These are phyloP conservation scores for Chionoecetes opilio DNA, from an alignment of 1,140 invertebrate species.

Conservation along the genomic window DNA sequence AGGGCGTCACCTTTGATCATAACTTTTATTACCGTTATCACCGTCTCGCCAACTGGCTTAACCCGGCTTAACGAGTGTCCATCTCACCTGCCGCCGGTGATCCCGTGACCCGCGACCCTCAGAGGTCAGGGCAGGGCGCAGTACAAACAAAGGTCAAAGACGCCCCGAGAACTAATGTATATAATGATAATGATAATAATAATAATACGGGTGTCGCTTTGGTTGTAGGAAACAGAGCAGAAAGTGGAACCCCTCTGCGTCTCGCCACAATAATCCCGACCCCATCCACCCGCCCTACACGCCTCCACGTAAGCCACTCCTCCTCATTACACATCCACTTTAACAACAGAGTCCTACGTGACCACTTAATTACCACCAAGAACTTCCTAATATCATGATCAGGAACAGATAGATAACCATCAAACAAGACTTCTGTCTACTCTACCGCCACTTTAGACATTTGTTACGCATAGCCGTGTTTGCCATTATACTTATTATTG, in stretches of 20 bases:
- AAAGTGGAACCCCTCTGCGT: neutral
- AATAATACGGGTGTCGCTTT: neutral
- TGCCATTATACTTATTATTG: neutral
- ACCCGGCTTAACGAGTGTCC: slow-evolving; percentile 40
- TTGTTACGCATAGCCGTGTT: no score
- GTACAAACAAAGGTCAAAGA: slow-evolving; percentile 75
- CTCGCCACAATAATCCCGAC: neutral
- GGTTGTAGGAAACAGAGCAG: neutral
- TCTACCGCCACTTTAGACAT: no score
- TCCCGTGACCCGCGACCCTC: slow-evolving; percentile 38
- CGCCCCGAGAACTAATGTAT: slow-evolving; percentile 67
- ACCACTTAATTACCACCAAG: no score
- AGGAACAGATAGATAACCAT: no score
- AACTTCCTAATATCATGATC: no score
- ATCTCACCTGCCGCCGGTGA: slow-evolving; percentile 66
- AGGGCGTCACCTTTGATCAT: slow-evolving; percentile 36
- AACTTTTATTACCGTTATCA: neutral
- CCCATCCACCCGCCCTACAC: neutral
- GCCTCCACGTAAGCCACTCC: neutral
- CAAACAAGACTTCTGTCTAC: no score
- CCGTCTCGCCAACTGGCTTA: slow-evolving; percentile 43
- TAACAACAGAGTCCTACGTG: no score
- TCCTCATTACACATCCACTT: neutral
- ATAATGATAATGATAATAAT: slow-evolving; percentile 52
- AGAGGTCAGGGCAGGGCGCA: slow-evolving; percentile 67